Percentiles rank a stretch among this genome's conserved stretches.
Conservation (phyloP, 2,113 vertebrate genomes). For the Excalfactoria chinensis region DNA sequence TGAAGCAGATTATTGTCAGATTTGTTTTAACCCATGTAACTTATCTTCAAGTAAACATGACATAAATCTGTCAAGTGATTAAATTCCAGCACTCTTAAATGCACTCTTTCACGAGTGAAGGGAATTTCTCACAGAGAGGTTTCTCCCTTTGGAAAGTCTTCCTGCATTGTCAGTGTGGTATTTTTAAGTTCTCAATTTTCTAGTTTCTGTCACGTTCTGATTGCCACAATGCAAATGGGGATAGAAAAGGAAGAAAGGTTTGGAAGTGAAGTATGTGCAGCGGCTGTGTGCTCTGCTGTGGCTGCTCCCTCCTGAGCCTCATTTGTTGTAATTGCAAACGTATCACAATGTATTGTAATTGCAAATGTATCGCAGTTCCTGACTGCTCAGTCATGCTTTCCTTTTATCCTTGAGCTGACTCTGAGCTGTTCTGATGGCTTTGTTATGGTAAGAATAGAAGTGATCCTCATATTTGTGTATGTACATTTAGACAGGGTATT, state of each 20-base stretch:
- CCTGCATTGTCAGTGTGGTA: neutral
- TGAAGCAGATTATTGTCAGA: conserved; percentile 45
- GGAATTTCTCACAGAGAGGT: neutral
- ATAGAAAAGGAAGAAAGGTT: neutral
- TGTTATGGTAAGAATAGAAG: conserved; percentile 9
- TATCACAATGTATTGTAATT: neutral
- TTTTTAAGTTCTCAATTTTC: neutral
- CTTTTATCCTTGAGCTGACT: neutral
- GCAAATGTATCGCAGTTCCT: neutral
- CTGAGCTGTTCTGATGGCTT: neutral
- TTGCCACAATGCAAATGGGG: rapidly evolving
- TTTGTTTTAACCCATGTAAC: conserved; percentile 52
- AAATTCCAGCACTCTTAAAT: conserved; percentile 8
- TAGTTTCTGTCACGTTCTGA: neutral
- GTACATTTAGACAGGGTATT: neutral
- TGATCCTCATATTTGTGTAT: neutral
- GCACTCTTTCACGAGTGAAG: neutral
- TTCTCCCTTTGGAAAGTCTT: neutral
- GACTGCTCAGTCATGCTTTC: neutral
- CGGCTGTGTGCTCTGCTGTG: neutral
- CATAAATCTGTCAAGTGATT: conserved; percentile 4
- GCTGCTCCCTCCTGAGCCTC: neutral
- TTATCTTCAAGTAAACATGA: conserved; percentile 44
- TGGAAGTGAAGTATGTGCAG: neutral
- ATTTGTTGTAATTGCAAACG: rapidly evolving